A percentile compares a stretch with the other conserved stretches of the same genome.
phyloP scores from a whole-genome alignment of 2,888 invertebrate species.

The Drosophila kuntzei region DNA sequence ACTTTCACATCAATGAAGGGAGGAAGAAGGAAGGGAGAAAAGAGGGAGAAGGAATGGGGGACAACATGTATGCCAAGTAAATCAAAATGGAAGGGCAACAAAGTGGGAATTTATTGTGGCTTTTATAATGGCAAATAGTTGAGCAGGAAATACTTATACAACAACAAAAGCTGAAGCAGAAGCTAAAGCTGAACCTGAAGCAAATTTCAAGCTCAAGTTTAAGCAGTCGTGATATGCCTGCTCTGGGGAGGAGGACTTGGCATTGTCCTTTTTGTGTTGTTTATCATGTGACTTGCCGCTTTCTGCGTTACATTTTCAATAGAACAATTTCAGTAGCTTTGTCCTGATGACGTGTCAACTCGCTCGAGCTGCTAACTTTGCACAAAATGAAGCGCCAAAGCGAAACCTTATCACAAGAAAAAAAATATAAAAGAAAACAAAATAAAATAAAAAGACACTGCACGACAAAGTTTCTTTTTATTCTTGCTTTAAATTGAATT shows the following conservation, averaged over 20 bases:
- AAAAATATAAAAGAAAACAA: conserved; percentile 35
- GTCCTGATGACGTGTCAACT: conserved; percentile 78
- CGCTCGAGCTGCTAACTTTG: conserved; percentile 65
- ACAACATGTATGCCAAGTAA: conserved; percentile 57
- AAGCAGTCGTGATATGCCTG: conserved; percentile 30
- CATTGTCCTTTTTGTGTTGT: conserved; percentile 57
- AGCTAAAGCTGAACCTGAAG: conserved; percentile 56
- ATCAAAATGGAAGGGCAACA: conserved; percentile 53
- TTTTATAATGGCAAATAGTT: conserved; percentile 65
- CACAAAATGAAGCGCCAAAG: conserved; percentile 71
- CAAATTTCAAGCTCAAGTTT: conserved; percentile 59
- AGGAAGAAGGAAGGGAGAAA: no score
- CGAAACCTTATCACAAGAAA: conserved; percentile 55
- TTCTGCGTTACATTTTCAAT: conserved; percentile 52
- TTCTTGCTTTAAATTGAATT: conserved; percentile 71
- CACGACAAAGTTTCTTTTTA: conserved; percentile 66
- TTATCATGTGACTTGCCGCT: conserved; percentile 67
- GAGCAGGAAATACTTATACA: conserved; percentile 50
- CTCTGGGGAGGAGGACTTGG: conserved; percentile 11
- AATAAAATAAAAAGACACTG: conserved; percentile 44
- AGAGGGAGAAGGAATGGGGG: background rate
- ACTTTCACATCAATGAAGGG: conserved; percentile 72
- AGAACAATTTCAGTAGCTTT: conserved; percentile 63
- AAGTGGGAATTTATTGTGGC: conserved; percentile 50
- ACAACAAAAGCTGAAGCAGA: conserved; percentile 34